Evolutionary conservation across 1,140 invertebrate genomes (phyloP).

Genomic region (Anagrus nilaparvatae): DNA sequence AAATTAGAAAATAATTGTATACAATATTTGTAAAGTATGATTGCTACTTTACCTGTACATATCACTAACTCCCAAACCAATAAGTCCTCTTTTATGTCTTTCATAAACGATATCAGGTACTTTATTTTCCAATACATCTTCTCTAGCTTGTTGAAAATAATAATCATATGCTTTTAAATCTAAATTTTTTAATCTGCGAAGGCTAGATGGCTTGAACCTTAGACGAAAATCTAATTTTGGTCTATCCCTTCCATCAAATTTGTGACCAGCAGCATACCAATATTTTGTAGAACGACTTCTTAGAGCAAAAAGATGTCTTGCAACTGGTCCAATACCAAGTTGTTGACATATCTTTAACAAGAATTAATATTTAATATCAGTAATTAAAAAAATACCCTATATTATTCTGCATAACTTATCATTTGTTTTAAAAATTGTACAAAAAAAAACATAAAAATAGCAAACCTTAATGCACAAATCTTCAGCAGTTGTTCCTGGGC

Average conservation of each 20-base stretch:
- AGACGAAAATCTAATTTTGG: conserved; percentile 62
- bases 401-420: neutral
- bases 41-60: conserved; percentile 55
- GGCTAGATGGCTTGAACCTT: conserved; percentile 59
- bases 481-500: conserved; percentile 44
- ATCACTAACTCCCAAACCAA: conserved; percentile 74
- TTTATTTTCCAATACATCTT: conserved; percentile 67
- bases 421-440: neutral
- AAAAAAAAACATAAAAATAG: conserved; percentile 1
- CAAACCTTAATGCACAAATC: conserved; percentile 53
- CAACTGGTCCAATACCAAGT: conserved; percentile 61
- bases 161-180: conserved; percentile 71
- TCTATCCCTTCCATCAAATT: conserved; percentile 41
- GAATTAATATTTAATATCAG: conserved; percentile 6
- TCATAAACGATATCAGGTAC: conserved; percentile 68
- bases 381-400: neutral
- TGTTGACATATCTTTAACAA: conserved; percentile 49
- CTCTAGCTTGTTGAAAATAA: conserved; percentile 72
- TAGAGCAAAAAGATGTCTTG: conserved; percentile 66
- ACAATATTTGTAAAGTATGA: conserved; percentile 1
- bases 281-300: conserved; percentile 47
- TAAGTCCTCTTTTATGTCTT: conserved; percentile 59
- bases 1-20: conserved; percentile 4
- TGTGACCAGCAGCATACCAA: conserved; percentile 51
- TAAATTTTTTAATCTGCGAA: conserved; percentile 53